Base-by-base conservation (phyloP, 1,140 invertebrate species). In the Brachystomella parvula region DNA sequence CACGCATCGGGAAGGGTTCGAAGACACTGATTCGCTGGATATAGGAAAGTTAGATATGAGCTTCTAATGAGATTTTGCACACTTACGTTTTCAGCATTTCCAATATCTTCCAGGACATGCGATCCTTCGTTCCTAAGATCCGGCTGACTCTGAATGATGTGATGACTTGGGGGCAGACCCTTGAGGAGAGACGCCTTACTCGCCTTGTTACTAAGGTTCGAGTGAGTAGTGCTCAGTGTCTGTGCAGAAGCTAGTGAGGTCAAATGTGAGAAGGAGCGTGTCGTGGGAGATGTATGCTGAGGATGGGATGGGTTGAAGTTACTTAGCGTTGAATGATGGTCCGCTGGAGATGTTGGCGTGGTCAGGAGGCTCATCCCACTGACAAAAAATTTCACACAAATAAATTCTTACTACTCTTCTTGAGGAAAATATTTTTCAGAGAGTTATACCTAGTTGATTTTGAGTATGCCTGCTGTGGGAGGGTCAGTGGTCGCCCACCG, bases 1-100 rank as follows among this genome's bases (percentile, higher is more conserved):
- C 92, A 30, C 88, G 76, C 88, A 90, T 90, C 59, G 86, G 88
- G 77, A 88, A 91, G 12, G 89, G 89, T 76, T 92, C 89, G 78
- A 91, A 91, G 30, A 90, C 89, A 74, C 87, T 89, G 75, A 90
- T 89, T 64, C 88, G 80, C 78, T 90, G 83, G 33, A 75, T 70
- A 63, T 26, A 69, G 65, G 59, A 63, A 47, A 30, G 69, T 28
- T 44, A n/a, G 29, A 53, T 35, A 28, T 33, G 21, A 57, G n/a
- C 21, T 12, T 21, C 53, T 57, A 24, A 21, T 57, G 6, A 12
- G 28, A 60, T 12, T 9, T 19, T 30, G n/a, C n/a, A 60, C 9
- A 32, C 58, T 60, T 60, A 60, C 58, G 58, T 60, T 60, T 26
- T 29, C 58, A 60, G 15, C 58, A 35, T 60, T 60, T 53, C 49